phyloP scores from a whole-genome alignment of 2,888 invertebrate species.

The Ceriagrion tenellum region DNA sequence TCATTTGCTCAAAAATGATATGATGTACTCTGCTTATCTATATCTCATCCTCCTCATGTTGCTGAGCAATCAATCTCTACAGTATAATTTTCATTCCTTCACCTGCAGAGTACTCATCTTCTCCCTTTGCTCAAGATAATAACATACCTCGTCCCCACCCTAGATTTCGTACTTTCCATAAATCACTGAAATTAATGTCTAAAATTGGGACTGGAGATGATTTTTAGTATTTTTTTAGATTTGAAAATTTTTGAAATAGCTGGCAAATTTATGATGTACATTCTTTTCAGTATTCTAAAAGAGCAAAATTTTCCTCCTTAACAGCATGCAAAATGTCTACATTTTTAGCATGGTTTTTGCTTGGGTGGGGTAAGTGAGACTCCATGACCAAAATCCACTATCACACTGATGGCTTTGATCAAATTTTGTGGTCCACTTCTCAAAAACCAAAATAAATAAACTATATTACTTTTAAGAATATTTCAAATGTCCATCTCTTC shows the following conservation, averaged over 20 bases:
- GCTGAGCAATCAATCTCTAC: neutral
- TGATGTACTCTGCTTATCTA: conserved; percentile 34
- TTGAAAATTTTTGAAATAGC: neutral
- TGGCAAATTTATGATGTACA: neutral
- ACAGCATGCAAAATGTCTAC: conserved; percentile 22
- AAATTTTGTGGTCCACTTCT: conserved; percentile 37
- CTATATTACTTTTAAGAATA: conserved; percentile 27
- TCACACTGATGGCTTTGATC: conserved; percentile 48
- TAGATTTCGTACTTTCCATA: neutral
- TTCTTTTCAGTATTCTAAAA: neutral
- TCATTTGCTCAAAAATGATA: conserved; percentile 58
- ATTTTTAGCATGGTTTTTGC: conserved; percentile 25
- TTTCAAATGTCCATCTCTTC: neutral
- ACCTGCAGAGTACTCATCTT: conserved; percentile 45
- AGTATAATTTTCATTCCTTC: neutral
- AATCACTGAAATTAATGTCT: conserved; percentile 29
- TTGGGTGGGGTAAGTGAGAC: conserved; percentile 30
- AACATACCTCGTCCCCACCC: neutral
- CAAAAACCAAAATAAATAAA: conserved; percentile 19
- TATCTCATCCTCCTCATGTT: neutral
- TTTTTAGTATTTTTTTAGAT: neutral
- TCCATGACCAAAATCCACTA: conserved; percentile 16
- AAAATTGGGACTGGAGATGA: conserved; percentile 2
- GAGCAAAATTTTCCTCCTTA: neutral
- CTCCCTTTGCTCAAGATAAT: neutral